Conservation (phyloP, 2,888 invertebrate genomes). For the Eristalis pertinax region DNA sequence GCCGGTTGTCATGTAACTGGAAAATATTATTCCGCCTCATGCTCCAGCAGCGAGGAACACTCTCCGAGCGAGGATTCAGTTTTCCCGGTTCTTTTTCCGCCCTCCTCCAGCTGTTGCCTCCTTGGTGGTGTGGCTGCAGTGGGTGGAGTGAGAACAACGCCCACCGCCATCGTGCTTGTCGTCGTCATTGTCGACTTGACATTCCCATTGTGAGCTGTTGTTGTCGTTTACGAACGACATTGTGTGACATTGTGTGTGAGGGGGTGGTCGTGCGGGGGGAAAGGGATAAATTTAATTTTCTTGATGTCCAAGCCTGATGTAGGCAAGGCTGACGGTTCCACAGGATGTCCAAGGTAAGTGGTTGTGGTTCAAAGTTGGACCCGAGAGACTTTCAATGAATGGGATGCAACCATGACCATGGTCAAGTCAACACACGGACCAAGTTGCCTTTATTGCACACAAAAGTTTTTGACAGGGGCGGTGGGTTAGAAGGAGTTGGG, state of each 20-base stretch:
- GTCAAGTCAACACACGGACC: background rate
- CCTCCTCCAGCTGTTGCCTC: background rate
- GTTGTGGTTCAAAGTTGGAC: constrained; percentile 5
- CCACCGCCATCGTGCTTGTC: constrained; percentile 41
- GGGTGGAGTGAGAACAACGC: constrained; percentile 25
- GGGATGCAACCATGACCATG: constrained; percentile 23
- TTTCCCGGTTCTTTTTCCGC: constrained; percentile 33
- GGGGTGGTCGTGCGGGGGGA: background rate
- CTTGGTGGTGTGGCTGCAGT: background rate
- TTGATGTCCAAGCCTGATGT: constrained; percentile 2
- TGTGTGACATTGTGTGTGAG: constrained; percentile 39
- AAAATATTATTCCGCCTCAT: constrained; percentile 67
- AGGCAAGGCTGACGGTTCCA: constrained; percentile 28
- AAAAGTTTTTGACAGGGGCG: background rate
- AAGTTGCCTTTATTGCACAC: background rate
- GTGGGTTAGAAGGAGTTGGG: background rate
- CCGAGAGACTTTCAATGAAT: constrained; percentile 10
- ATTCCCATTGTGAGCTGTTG: constrained; percentile 67
- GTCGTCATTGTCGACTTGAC: constrained; percentile 64
- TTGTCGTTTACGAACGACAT: constrained; percentile 65
- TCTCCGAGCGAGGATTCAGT: constrained; percentile 26
- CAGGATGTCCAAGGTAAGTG: constrained; percentile 28
- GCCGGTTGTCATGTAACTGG: constrained; percentile 70
- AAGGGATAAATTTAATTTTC: constrained; percentile 54
- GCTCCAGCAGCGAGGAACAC: constrained; percentile 45